A percentile compares a stretch with the other conserved stretches of the same genome.
phyloP scores from a whole-genome alignment of 2,113 vertebrate genomes.

The Centropus unirufus region DNA sequence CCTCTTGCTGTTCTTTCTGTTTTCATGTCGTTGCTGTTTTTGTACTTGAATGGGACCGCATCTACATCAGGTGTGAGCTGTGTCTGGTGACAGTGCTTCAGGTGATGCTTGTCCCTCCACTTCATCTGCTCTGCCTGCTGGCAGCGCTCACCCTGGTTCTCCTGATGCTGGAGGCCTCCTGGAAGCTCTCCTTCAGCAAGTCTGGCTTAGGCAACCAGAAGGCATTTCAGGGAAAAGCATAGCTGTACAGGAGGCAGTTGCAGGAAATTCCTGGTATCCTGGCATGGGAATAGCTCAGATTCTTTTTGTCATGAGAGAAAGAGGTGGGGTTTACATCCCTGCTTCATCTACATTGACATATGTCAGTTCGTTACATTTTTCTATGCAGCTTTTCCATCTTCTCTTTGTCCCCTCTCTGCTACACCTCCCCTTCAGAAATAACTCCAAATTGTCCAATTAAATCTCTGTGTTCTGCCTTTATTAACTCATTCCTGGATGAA shows the following conservation, averaged over 20 bases:
- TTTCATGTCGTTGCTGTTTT: neutral
- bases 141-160: neutral
- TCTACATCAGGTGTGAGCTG: neutral
- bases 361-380: neutral
- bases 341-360: neutral
- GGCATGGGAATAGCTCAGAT: neutral
- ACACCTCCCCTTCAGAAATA: neutral
- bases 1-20: neutral
- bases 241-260: neutral
- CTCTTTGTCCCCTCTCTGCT: neutral
- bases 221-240: neutral
- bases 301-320: neutral
- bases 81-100: neutral
- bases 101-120: neutral
- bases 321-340: neutral
- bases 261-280: conserved; percentile 1
- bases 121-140: neutral
- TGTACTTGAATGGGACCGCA: neutral
- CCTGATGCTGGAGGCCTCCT: neutral
- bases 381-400: neutral
- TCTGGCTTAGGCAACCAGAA: neutral
- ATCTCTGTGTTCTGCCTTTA: neutral
- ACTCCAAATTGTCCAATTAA: neutral
- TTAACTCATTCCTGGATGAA: conserved; percentile 5
- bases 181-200: neutral